These are phyloP conservation scores for Drosophila nigricruria DNA, from an alignment of 2,888 invertebrate genomes.

Conservation along the genomic window DNA sequence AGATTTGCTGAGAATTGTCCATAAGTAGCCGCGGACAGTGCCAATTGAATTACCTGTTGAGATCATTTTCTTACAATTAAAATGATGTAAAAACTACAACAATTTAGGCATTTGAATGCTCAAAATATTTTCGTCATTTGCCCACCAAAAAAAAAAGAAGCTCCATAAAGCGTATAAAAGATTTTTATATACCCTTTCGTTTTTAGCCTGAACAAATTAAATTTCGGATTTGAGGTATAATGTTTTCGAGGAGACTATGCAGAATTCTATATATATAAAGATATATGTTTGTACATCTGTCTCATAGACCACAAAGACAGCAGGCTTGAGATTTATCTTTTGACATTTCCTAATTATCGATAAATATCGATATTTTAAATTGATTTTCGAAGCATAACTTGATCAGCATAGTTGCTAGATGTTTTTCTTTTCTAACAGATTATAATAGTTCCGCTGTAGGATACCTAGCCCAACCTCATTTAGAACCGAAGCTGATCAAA, in stretches of 20 bases:
- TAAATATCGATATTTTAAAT: not conserved
- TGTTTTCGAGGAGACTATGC: not conserved
- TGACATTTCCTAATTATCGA: not conserved
- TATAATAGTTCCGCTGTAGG: not conserved
- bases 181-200: not conserved
- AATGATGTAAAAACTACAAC: conserved; percentile 33
- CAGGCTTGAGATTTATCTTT: not conserved
- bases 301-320: not conserved
- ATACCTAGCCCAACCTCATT: not conserved
- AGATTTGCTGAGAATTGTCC: not conserved
- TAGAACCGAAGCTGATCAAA: not conserved
- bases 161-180: conserved; percentile 28
- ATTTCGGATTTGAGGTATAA: not conserved
- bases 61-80: conserved; percentile 20
- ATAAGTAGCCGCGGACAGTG: conserved; percentile 1
- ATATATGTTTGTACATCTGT: not conserved
- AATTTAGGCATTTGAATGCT: conserved; percentile 24
- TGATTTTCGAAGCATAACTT: not conserved
- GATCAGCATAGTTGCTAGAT: no score
- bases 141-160: conserved; percentile 4
- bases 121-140: conserved; percentile 35
- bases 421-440: no score
- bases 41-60: conserved; percentile 5
- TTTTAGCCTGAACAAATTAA: not conserved
- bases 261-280: not conserved